Evolutionary conservation across 2,888 invertebrate species (phyloP).

Genomic region (Ophion ventricosus): DNA sequence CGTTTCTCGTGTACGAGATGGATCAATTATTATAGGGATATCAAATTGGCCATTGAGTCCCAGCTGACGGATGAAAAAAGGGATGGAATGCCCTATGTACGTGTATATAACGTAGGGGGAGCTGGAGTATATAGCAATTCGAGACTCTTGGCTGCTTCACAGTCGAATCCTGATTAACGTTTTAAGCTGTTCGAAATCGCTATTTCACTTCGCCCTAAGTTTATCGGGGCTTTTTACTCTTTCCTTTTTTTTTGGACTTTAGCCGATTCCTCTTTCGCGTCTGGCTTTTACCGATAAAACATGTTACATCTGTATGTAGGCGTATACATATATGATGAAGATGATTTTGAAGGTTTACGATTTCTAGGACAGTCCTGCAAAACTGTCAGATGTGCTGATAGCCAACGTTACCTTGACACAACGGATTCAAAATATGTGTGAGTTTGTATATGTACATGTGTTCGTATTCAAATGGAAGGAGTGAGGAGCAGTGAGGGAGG

Average conservation of each 20-base stretch:
- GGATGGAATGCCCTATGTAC: slow-evolving; percentile 8
- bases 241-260: slow-evolving; percentile 14
- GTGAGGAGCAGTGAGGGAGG: not conserved
- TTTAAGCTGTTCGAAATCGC: slow-evolving; percentile 58
- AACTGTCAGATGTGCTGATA: not conserved
- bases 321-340: not conserved
- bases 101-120: not conserved
- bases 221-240: slow-evolving; percentile 5
- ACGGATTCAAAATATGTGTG: not conserved
- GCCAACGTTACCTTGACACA: not conserved
- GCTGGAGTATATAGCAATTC: slow-evolving; percentile 27
- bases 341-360: not conserved
- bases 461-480: not conserved
- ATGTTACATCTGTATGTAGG: not conserved
- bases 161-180: slow-evolving; percentile 62
- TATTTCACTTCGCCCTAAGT: slow-evolving; percentile 31
- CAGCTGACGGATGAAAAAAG: not conserved
- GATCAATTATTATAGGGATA: not conserved
- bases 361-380: not conserved
- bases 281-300: slow-evolving; percentile 45
- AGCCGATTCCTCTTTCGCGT: slow-evolving; percentile 28
- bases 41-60: not conserved
- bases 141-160: slow-evolving; percentile 45
- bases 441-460: not conserved
- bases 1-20: not conserved